These are phyloP conservation scores for Mamestra brassicae DNA, from an alignment of 2,888 invertebrate species.

Conservation along the genomic window DNA sequence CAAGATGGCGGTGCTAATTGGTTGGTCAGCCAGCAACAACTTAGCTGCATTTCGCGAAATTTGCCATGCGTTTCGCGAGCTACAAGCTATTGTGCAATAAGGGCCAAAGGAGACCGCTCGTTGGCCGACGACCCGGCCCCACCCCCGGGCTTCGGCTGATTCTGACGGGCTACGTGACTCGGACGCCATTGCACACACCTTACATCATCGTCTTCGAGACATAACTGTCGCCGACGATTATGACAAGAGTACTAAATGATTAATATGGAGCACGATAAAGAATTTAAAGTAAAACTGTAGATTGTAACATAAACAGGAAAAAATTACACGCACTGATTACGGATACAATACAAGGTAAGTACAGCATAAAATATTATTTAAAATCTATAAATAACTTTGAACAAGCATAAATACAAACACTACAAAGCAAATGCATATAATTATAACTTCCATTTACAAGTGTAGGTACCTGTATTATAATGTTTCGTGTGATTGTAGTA, in stretches of 20 bases:
- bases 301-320: slow-evolving; percentile 48
- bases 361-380: slow-evolving; percentile 21
- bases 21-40: slow-evolving; percentile 55
- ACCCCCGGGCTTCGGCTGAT: slow-evolving; percentile 71
- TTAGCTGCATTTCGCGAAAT: slow-evolving; percentile 70
- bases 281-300: slow-evolving; percentile 8
- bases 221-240: slow-evolving; percentile 48
- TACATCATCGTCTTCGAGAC: slow-evolving; percentile 74
- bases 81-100: slow-evolving; percentile 84
- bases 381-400: slow-evolving; percentile 23
- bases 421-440: slow-evolving; percentile 35
- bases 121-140: slow-evolving; percentile 80
- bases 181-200: slow-evolving; percentile 75
- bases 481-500: slow-evolving; percentile 19
- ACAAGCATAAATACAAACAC: slow-evolving; percentile 15
- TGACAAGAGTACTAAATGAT: slow-evolving; percentile 30
- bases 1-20: slow-evolving; percentile 64
- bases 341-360: slow-evolving; percentile 33
- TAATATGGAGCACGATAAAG: neutral
- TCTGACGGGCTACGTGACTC: slow-evolving; percentile 83
- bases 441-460: slow-evolving; percentile 34
- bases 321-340: slow-evolving; percentile 3
- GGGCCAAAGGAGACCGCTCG: slow-evolving; percentile 71
- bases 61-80: slow-evolving; percentile 69
- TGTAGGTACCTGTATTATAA: slow-evolving; percentile 32